Base-by-base conservation (phyloP, 30 jellyfish, hydroid and myxozoan genomes). In the Aurelia coerulea region DNA sequence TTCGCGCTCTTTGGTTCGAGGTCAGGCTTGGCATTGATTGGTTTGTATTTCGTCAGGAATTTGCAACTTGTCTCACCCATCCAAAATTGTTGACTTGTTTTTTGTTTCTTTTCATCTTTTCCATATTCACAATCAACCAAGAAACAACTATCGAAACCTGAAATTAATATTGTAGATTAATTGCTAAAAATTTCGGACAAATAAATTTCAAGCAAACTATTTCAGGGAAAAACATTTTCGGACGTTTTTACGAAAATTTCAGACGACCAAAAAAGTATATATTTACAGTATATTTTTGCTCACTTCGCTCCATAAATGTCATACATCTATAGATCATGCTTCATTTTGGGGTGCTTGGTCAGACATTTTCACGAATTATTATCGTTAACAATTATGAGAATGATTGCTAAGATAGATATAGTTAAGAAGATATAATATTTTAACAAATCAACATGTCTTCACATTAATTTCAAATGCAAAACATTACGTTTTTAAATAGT, bases 131-230 rank as follows among this genome's bases (percentile, higher is more conserved):
- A 68, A 13, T 62, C 75, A 10, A 83, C 92, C 37, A 83, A 39
- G 59, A 83, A 83, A 59, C 92, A 83, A 67, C 92, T 83, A 2
- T 71, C 69, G 42, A 51, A 49, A 11, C 92, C 92, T 51, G 56
- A 73, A 49, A 73, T n/a, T 42, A 3, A 62, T 11, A 46, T 46
- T 9, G 51, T 39, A 0, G 9, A 39, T 39, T 39, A 39, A 39
- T 39, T 0, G 51, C 51, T 0, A 39, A 39, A 4, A 60, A 60
- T 16, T 60, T 60, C 69, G 8, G 69, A 60, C 32, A 13, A 60
- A 60, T 16, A 60, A 59, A 4, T 23, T 23, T 23, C 29, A 0
- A 23, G 29, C 29, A 23, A 23, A 23, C 29, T 23, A 23, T 23
- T 23, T 23, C 29, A 23, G 29, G 29, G 0, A 23, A 23, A 23